Base-by-base conservation (phyloP, 2,797 vertebrate genomes). In the Lepidocolaptes lacrymiger region DNA sequence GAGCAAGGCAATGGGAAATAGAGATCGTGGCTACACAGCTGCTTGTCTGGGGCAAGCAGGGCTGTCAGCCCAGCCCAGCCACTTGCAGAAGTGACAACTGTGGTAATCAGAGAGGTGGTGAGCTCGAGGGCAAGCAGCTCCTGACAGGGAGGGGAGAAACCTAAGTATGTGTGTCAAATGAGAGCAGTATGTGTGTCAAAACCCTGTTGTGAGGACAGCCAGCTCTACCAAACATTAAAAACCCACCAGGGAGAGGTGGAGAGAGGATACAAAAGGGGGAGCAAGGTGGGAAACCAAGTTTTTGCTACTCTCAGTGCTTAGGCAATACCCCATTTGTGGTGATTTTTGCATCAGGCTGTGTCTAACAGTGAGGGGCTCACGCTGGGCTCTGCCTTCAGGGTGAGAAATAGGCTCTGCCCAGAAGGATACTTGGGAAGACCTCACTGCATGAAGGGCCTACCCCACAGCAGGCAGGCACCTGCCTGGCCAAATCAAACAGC, bases 1-100 rank as follows among this genome's bases (percentile, higher is more conserved):
- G 85, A 63, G n/a, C 26, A 37, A 69, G 27, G 78, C 52, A 74
- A 9, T 66, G 83, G 88, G 91, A 89, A 92, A 58, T 24, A 74
- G 76, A 91, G 82, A 85, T 69, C 2, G 1, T 26, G 14, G 73
- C 62, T 81, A 32, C 0, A 0, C 43, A 80, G 82, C 59, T 76
- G 81, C 49, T 91, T 4, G 11, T 80, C 61, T 32, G 46, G 83
- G 39, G 46, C 22, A 61, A 87, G 59, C 0, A 8, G 48, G 41
- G 48, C 36, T 71, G 56, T 44, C 46, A 72, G 66, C 63, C 34
- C 61, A 41, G 68, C 48, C 82, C 62, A 32, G 75, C 12, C 2
- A 0, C 83, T 62, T 90, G 76, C 77, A 34, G 26, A 88, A 86
- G 76, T 16, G 73, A 80, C 93, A 89, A 51, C 66, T 84, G 69